Conservation (phyloP, 2,113 vertebrate genomes). For the Mesocricetus auratus region DNA sequence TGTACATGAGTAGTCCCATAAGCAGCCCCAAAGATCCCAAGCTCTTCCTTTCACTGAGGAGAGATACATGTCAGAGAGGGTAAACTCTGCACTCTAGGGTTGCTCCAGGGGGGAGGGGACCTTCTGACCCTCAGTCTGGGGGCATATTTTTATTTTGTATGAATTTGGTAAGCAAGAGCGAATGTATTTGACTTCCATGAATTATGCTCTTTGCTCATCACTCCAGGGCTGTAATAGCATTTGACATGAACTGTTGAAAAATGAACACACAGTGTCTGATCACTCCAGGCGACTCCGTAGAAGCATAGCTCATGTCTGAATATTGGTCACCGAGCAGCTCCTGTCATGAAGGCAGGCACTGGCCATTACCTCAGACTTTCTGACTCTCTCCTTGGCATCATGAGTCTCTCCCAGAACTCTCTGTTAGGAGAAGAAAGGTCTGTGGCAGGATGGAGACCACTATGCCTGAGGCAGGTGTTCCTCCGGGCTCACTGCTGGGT, state of each 20-base stretch:
- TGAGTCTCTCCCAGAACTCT: background rate
- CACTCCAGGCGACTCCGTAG: background rate
- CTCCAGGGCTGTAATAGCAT: background rate
- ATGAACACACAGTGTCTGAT: background rate
- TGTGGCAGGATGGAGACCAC: background rate
- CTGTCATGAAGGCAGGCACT: background rate
- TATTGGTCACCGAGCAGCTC: background rate
- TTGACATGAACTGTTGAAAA: background rate
- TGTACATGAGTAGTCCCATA: no score
- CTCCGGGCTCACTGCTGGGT: background rate
- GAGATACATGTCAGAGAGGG: background rate
- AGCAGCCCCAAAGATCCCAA: background rate
- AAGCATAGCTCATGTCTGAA: background rate
- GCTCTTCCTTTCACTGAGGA: background rate
- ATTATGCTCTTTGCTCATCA: background rate
- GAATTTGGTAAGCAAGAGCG: background rate
- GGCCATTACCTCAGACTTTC: background rate
- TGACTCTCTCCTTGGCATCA: background rate
- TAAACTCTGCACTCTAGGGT: background rate
- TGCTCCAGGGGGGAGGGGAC: background rate
- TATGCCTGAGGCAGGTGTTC: background rate
- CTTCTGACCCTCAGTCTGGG: background rate
- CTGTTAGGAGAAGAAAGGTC: background rate
- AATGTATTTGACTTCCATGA: constrained; percentile 14
- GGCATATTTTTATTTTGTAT: background rate